Conservation (phyloP, 2,797 vertebrate genomes). For the Vireo griseus region DNA sequence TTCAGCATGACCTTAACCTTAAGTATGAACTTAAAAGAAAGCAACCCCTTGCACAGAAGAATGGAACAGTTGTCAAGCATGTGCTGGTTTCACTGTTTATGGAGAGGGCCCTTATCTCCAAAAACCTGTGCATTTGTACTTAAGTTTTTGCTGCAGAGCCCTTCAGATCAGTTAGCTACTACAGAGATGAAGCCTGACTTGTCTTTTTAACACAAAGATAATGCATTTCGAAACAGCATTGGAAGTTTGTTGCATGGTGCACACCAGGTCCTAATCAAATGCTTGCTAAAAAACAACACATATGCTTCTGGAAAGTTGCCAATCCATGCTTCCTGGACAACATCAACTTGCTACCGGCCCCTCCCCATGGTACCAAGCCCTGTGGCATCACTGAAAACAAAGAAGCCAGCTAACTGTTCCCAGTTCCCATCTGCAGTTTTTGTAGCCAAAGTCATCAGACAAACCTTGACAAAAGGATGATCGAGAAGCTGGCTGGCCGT, state of each 20-base stretch:
- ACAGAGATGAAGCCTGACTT: neutral
- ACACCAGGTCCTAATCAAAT: neutral
- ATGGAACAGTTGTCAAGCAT: neutral
- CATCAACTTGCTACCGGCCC: neutral
- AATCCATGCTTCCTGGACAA: neutral
- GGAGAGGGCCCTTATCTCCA: neutral
- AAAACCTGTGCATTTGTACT: neutral
- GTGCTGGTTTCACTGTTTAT: neutral
- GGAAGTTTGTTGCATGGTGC: neutral
- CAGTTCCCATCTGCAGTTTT: neutral
- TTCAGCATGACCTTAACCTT: neutral
- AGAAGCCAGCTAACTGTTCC: neutral
- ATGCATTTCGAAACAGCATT: neutral
- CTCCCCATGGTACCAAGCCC: neutral
- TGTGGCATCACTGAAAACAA: neutral
- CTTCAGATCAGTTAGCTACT: neutral
- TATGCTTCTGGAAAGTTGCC: neutral
- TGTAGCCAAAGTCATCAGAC: neutral
- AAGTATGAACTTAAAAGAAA: neutral
- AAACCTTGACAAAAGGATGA: slow-evolving; percentile 97
- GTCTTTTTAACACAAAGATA: neutral
- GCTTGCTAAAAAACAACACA: neutral
- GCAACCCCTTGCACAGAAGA: neutral
- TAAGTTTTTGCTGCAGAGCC: neutral
- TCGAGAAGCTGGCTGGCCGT: slow-evolving; percentile 96